These are phyloP conservation scores for Epicampocera succincta DNA, from an alignment of 2,888 invertebrate genomes.

Conservation along the genomic window DNA sequence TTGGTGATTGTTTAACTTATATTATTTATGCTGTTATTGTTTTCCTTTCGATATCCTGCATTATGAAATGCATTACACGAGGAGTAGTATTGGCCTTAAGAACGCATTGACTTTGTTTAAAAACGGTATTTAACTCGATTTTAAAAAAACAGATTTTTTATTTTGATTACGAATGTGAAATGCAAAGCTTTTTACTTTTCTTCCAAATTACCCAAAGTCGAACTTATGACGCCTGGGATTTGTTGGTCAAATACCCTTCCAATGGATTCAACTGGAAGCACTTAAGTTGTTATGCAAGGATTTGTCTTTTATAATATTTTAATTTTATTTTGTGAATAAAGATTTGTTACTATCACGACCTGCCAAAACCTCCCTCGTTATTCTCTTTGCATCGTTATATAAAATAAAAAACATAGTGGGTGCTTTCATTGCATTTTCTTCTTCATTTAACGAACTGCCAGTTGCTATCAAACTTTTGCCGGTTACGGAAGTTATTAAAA, in stretches of 20 bases:
- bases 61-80: slow-evolving; percentile 8
- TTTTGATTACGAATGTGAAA: too few relatives aligned
- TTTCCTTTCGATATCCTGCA: slow-evolving; percentile 23
- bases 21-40: not conserved
- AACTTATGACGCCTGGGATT: too few relatives aligned
- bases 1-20: slow-evolving; percentile 8
- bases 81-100: not conserved
- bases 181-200: too few relatives aligned
- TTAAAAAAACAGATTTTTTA: too few relatives aligned
- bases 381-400: not conserved
- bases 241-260: too few relatives aligned
- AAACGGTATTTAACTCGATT: too few relatives aligned
- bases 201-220: too few relatives aligned
- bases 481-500: slow-evolving; percentile 57
- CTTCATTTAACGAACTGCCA: slow-evolving; percentile 40
- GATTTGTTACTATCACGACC: not conserved
- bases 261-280: too few relatives aligned
- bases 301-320: too few relatives aligned
- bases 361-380: not conserved
- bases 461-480: slow-evolving; percentile 62
- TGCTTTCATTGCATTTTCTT: slow-evolving; percentile 21
- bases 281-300: too few relatives aligned
- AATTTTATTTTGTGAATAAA: not conserved
- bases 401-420: slow-evolving; percentile 9
- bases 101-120: not conserved